Percentiles rank a stretch among this genome's conserved stretches.
Conservation (phyloP, 2,797 vertebrate genomes). For the Euphonia xanthogaster region DNA sequence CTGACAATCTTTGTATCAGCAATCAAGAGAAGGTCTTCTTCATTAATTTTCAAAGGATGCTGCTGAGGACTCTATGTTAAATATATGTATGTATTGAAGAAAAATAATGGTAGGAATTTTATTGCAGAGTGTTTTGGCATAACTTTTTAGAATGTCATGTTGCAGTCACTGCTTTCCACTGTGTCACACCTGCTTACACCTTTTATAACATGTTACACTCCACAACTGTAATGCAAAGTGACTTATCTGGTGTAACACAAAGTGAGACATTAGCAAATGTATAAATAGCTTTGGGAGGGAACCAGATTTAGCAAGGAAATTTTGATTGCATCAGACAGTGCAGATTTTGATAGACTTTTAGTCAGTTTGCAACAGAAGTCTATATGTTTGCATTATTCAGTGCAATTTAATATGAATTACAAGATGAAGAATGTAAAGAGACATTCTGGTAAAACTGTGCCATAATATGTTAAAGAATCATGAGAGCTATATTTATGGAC, state of each 20-base stretch:
- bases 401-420: conserved; percentile 13
- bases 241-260: conserved; percentile 39
- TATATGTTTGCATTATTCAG: conserved; percentile 37
- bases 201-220: not conserved
- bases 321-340: conserved; percentile 31
- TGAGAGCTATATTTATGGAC: not conserved
- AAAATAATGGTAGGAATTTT: not conserved
- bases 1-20: not conserved
- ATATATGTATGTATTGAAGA: not conserved
- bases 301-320: conserved; percentile 4
- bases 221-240: conserved; percentile 9
- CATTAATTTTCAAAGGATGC: not conserved
- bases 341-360: conserved; percentile 33
- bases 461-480: not conserved
- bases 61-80: not conserved
- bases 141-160: not conserved
- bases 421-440: conserved; percentile 2
- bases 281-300: conserved; percentile 9
- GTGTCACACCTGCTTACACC: conserved; percentile 13
- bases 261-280: conserved; percentile 39
- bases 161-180: not conserved
- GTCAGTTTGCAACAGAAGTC: not conserved
- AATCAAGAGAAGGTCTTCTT: not conserved
- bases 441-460: not conserved
- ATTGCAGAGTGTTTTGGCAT: not conserved